Percentiles rank a stretch among this genome's conserved stretches.
Conservation (phyloP, 2,888 invertebrate genomes). For the Hemaris fuciformis region DNA sequence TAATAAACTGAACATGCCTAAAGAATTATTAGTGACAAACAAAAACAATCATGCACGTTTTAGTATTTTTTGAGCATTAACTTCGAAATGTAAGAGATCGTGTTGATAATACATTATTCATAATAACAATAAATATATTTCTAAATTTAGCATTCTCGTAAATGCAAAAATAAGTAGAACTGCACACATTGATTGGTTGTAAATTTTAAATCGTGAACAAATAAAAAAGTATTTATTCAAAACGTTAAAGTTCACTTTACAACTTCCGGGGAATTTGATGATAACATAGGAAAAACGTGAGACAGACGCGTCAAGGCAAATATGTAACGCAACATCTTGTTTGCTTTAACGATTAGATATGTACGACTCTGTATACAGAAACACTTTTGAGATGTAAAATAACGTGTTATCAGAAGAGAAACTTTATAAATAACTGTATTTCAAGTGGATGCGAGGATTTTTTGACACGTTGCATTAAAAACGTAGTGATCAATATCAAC, state of each 20-base stretch:
- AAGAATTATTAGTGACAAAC: too few relatives aligned
- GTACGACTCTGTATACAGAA: not conserved
- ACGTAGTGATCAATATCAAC: not conserved
- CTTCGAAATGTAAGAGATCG: too few relatives aligned
- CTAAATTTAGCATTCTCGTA: too few relatives aligned
- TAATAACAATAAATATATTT: too few relatives aligned
- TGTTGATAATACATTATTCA: too few relatives aligned
- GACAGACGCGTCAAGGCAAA: slow-evolving; percentile 6
- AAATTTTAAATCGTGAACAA: not conserved
- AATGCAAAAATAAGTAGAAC: not conserved
- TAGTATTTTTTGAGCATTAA: too few relatives aligned
- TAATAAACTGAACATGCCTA: too few relatives aligned
- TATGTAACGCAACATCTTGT: not conserved
- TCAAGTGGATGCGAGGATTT: not conserved
- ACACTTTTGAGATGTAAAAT: not conserved
- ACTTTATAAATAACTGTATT: not conserved
- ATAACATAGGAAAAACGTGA: slow-evolving; percentile 6
- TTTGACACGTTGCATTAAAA: not conserved
- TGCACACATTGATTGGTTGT: not conserved
- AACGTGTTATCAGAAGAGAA: not conserved
- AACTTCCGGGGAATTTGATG: slow-evolving; percentile 6
- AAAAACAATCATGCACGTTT: too few relatives aligned
- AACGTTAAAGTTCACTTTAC: slow-evolving; percentile 7
- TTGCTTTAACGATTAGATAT: slow-evolving; percentile 2
- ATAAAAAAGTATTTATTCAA: not conserved